Conservation (phyloP, 2,888 invertebrate species). For the Busseola fusca region DNA sequence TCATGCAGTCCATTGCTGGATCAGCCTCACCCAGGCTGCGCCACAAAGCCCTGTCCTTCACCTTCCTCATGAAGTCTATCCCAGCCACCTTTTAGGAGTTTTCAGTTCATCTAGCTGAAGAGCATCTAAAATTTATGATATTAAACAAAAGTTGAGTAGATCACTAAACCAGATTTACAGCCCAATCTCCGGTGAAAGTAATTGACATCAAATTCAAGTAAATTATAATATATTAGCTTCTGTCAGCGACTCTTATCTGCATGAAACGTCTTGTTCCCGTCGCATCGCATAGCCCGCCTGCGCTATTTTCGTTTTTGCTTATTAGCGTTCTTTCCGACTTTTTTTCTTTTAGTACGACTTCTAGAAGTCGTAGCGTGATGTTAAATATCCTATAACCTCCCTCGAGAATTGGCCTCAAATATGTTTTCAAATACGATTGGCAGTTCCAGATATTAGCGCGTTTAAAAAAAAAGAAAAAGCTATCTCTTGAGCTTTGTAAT, state of each 20-base stretch:
- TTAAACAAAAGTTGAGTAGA: neutral
- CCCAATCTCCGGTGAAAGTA: slow-evolving; percentile 20
- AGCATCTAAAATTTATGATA: neutral
- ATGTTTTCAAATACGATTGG: neutral
- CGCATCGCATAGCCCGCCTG: neutral
- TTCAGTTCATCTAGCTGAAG: neutral
- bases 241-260: neutral
- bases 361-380: neutral
- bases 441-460: neutral
- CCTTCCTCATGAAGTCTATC: neutral
- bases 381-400: neutral
- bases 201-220: slow-evolving; percentile 7
- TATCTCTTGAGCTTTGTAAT: neutral
- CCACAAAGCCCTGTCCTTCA: neutral
- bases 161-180: neutral
- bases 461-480: neutral
- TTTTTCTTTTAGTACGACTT: neutral
- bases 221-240: neutral
- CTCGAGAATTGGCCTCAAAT: neutral
- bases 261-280: neutral
- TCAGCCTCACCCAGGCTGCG: neutral
- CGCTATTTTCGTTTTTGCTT: neutral
- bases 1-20: neutral
- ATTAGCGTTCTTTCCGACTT: neutral
- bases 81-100: neutral